A percentile compares a stretch with the other conserved stretches of the same genome.
phyloP scores from a whole-genome alignment of 2,113 vertebrate genomes.

The Thamnophis sirtalis region DNA sequence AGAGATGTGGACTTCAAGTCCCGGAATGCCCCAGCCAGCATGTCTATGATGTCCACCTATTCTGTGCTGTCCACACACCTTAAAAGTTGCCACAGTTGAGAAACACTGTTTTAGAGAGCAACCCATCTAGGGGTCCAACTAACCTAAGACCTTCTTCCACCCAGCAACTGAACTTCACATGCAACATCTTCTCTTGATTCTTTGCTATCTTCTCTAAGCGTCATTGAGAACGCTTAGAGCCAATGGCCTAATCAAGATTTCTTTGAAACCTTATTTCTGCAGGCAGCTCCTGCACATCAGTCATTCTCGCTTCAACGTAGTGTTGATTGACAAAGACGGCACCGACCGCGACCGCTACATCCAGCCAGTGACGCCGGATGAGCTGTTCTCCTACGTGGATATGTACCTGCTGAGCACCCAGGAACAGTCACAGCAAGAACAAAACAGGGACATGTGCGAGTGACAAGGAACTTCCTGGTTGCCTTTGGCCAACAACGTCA shows the following conservation, averaged over 20 bases:
- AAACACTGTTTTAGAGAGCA: neutral
- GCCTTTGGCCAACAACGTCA: neutral
- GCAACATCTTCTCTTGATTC: neutral
- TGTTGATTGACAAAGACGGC: slow-evolving; percentile 86
- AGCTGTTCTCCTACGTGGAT: slow-evolving; percentile 88
- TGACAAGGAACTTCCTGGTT: slow-evolving; percentile 59
- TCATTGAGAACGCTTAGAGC: neutral
- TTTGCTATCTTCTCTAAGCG: neutral
- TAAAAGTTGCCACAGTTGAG: neutral
- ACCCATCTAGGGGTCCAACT: neutral
- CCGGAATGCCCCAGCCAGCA: neutral
- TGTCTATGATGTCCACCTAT: neutral
- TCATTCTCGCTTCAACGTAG: slow-evolving; percentile 83
- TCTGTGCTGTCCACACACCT: neutral
- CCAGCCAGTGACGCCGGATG: slow-evolving; percentile 74
- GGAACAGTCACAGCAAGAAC: slow-evolving; percentile 69
- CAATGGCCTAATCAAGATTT: neutral
- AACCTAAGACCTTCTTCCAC: neutral
- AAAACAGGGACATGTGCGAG: slow-evolving; percentile 78
- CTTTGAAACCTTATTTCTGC: slow-evolving; percentile 10
- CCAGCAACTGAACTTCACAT: neutral
- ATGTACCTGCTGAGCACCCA: slow-evolving; percentile 80
- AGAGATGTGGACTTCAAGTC: neutral
- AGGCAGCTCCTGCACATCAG: slow-evolving; percentile 86
- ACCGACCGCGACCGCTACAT: slow-evolving; percentile 87